These are phyloP conservation scores for Phenganax subtilis DNA, from an alignment of 92 coral and sea anemone species.

Conservation along the genomic window DNA sequence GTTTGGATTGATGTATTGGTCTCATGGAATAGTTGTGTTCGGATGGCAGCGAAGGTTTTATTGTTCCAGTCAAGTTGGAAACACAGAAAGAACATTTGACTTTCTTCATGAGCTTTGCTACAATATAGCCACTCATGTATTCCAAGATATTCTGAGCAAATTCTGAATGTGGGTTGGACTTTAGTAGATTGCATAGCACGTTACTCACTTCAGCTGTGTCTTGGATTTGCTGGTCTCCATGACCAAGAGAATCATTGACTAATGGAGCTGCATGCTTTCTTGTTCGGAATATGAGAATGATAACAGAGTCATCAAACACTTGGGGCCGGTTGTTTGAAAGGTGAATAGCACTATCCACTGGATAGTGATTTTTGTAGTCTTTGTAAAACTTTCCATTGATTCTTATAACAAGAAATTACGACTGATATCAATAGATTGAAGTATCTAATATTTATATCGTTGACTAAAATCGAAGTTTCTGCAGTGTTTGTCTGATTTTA, in stretches of 20 bases:
- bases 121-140: constrained; percentile 21
- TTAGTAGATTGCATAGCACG: neutral
- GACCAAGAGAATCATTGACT: neutral
- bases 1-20: neutral
- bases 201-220: neutral
- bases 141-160: constrained; percentile 11
- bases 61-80: neutral
- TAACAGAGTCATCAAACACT: neutral
- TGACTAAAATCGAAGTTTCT: too few species aligned
- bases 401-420: too few species aligned
- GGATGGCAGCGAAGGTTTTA: too few species aligned
- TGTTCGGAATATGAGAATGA: constrained; percentile 15
- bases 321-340: too few species aligned
- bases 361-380: too few species aligned
- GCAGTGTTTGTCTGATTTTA: too few species aligned
- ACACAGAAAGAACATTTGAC: constrained; percentile 13
- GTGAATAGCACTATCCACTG: too few species aligned
- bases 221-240: neutral
- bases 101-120: constrained; percentile 5
- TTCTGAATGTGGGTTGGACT: constrained; percentile 24
- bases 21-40: neutral
- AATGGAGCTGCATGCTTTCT: constrained; percentile 17
- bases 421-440: too few species aligned
- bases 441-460: too few species aligned
- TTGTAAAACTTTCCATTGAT: too few species aligned